Evolutionary conservation across 2,888 invertebrate species (phyloP).

Genomic region (Cordilura impudica): DNA sequence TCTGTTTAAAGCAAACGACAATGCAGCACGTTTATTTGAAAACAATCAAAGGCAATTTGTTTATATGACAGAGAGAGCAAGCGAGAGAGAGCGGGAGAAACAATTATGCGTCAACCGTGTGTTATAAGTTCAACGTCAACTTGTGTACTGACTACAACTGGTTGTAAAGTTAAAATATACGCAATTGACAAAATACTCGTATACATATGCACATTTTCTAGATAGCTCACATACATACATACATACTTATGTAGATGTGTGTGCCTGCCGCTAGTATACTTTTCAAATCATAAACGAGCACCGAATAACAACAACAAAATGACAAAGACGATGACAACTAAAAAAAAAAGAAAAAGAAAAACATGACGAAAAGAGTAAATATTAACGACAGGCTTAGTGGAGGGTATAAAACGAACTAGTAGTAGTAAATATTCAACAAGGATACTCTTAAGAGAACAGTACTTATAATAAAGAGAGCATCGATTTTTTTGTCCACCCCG

Average conservation of each 20-base stretch:
- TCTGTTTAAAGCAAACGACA: background rate
- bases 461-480: too few species aligned
- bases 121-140: conserved; percentile 37
- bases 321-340: background rate
- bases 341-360: too few species aligned
- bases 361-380: too few species aligned
- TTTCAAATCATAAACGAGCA: background rate
- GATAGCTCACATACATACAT: too few species aligned
- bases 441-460: too few species aligned
- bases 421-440: too few species aligned
- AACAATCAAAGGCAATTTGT: background rate
- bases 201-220: background rate
- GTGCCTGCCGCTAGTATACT: background rate
- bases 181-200: background rate
- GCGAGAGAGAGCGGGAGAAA: background rate
- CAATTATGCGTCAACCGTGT: conserved; percentile 14
- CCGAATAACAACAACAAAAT: background rate
- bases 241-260: too few species aligned
- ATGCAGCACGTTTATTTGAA: background rate
- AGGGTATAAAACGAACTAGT: too few species aligned
- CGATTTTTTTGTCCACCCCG: too few species aligned
- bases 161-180: conserved; percentile 33
- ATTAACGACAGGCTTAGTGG: too few species aligned
- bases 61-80: background rate
- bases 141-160: conserved; percentile 41